phyloP scores from a whole-genome alignment of 2,113 vertebrate species.

The Phoenicopterus ruber region DNA sequence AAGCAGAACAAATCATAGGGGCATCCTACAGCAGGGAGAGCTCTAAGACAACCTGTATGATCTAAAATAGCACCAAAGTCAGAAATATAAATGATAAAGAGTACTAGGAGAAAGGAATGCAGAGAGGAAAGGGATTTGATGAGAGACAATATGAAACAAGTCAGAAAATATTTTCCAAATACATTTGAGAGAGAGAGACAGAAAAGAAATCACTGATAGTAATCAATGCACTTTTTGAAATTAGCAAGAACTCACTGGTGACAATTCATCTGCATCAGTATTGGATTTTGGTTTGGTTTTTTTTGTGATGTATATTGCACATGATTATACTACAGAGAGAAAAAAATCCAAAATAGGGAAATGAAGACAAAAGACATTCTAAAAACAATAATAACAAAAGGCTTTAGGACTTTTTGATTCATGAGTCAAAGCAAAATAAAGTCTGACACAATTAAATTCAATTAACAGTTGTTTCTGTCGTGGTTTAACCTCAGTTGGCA shows the following conservation, averaged over 20 bases:
- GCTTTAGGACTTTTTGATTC: background rate
- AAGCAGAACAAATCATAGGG: background rate
- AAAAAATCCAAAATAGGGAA: background rate
- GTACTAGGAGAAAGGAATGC: background rate
- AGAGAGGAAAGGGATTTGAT: background rate
- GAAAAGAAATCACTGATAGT: background rate
- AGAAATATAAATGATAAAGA: background rate
- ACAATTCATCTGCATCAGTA: background rate
- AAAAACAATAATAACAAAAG: background rate
- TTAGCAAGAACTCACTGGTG: background rate
- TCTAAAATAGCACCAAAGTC: accelerated
- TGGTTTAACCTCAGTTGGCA: no score
- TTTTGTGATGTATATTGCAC: background rate
- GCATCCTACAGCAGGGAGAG: conserved; percentile 58
- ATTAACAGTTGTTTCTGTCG: background rate
- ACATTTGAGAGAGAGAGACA: background rate
- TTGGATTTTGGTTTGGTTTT: background rate
- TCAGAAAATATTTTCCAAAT: background rate
- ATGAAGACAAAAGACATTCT: background rate
- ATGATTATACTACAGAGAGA: background rate
- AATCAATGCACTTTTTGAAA: background rate
- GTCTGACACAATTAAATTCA: background rate
- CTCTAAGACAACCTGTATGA: conserved; percentile 14
- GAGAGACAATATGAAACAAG: background rate
- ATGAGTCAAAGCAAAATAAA: background rate